Percentiles rank a stretch among this genome's conserved stretches.
Evolutionary conservation across 2,797 vertebrate genomes (phyloP).

Genomic region (Borostomias antarcticus): DNA sequence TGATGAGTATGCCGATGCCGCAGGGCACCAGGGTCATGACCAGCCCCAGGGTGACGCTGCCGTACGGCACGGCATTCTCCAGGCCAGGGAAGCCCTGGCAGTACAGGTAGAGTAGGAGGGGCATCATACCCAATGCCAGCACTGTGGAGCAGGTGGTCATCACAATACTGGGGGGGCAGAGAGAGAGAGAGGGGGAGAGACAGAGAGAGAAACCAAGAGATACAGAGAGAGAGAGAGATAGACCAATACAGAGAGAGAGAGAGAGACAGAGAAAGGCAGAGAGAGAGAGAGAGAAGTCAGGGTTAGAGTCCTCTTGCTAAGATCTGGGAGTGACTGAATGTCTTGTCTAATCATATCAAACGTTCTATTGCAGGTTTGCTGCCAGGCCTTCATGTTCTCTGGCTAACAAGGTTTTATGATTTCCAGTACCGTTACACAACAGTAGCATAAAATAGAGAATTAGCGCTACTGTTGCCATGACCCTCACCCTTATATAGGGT

Average conservation of each 20-base stretch:
- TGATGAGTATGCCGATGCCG: conserved; percentile 75
- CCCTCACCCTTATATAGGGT: not conserved
- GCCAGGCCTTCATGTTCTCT: not conserved
- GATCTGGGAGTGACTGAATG: too few species aligned
- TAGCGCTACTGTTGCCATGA: not conserved
- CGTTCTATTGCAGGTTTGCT: too few species aligned
- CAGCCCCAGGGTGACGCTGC: conserved; percentile 69
- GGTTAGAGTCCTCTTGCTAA: not conserved
- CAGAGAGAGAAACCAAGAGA: too few species aligned
- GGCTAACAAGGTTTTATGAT: not conserved
- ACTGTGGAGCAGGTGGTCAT: conserved; percentile 83
- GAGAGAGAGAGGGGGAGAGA: too few species aligned
- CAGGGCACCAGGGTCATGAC: conserved; percentile 76
- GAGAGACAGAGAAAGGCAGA: not conserved
- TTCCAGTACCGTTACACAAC: not conserved
- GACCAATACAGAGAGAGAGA: conserved; percentile 3
- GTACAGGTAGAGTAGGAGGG: conserved; percentile 84
- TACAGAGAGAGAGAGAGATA: conserved; percentile 26
- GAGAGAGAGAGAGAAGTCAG: not conserved
- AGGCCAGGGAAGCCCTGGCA: conserved; percentile 70
- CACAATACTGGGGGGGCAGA: conserved; percentile 79
- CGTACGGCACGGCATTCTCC: conserved; percentile 75
- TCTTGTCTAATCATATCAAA: too few species aligned
- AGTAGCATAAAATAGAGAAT: not conserved
- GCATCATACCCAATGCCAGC: conserved; percentile 82